Evolutionary conservation across 1,140 invertebrate species (phyloP), one percentile per base, ranked within the genome.

Genomic region (Hyles vespertilio): DNA sequence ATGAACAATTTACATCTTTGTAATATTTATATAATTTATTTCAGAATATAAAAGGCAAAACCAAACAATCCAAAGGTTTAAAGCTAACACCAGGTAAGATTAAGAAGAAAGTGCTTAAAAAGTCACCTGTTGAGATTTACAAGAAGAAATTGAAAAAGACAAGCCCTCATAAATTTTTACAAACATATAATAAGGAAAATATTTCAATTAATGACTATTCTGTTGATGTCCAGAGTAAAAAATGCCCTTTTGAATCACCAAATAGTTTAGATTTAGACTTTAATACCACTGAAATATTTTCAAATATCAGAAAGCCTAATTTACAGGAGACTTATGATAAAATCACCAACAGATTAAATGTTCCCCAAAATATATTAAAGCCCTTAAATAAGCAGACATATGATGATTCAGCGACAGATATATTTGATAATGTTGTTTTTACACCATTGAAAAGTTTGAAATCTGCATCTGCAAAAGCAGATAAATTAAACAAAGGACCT

Each of bases 361-460:
- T 57, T 22, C 61, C 58, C 9, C 51, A 68, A 12, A 84, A 87
- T 72, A 58, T 81, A 47, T 59, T 87, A 32, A 84, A 86, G 69
- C 75, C 80, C 43, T 83, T 74, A n/a, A 89, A 86, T 52, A 84
- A 76, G 55, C 77, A 79, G 65, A 54, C 10, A 11, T 43, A 53
- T 57, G 65, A 85, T 32, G 45, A 58, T 22, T 74, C 77, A 45
- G 59, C 58, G 33, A 55, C 70, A 48, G 78, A 89, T 65, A 64
- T 86, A 33, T 82, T 87, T 71, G 86, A 89, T 61, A 85, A 89
- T 66, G 61, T 87, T 3, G 78, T 73, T 22, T 89, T 86, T 51
- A 86, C 86, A 10, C 86, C 86, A 22, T 62, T 87, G 0, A 89
- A 87, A 65, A 65, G 53, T 53, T 2, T 71, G 11, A 40, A 40